Evolutionary conservation across 1,140 invertebrate species (phyloP).

Genomic region (Bombus soroeensis): DNA sequence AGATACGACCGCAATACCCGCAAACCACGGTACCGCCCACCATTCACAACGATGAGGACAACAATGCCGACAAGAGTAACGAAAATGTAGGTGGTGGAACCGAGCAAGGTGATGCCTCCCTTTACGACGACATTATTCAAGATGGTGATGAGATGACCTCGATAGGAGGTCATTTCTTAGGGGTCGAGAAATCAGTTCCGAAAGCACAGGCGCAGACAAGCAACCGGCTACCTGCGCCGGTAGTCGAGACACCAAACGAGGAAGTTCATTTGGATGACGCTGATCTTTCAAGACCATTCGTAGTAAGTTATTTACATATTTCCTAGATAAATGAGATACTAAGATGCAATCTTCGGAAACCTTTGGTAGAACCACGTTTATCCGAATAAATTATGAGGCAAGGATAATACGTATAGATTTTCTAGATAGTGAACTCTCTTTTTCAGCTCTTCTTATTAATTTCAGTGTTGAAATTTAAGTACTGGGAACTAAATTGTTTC

Average conservation of each 20-base stretch:
- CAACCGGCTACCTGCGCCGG: constrained; percentile 72
- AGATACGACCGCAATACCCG: constrained; percentile 81
- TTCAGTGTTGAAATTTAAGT: too few species aligned
- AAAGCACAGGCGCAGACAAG: constrained; percentile 83
- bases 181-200: constrained; percentile 76
- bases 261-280: constrained; percentile 64
- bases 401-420: too few species aligned
- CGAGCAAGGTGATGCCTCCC: constrained; percentile 76
- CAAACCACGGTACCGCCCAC: constrained; percentile 70
- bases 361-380: too few species aligned
- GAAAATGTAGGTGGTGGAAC: constrained; percentile 32
- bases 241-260: constrained; percentile 77
- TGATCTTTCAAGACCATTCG: constrained; percentile 74
- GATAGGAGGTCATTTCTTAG: constrained; percentile 77
- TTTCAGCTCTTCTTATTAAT: too few species aligned
- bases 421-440: too few species aligned
- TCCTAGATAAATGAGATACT: too few species aligned
- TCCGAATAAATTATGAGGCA: too few species aligned
- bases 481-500: too few species aligned
- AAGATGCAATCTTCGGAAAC: too few species aligned
- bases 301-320: constrained; percentile 68
- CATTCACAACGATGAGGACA: constrained; percentile 70
- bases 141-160: constrained; percentile 82
- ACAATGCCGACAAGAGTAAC: constrained; percentile 58
- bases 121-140: constrained; percentile 87